A percentile compares a stretch with the other conserved stretches of the same genome.
Conservation (phyloP, 2,113 vertebrate species). For the Odocoileus virginianus region DNA sequence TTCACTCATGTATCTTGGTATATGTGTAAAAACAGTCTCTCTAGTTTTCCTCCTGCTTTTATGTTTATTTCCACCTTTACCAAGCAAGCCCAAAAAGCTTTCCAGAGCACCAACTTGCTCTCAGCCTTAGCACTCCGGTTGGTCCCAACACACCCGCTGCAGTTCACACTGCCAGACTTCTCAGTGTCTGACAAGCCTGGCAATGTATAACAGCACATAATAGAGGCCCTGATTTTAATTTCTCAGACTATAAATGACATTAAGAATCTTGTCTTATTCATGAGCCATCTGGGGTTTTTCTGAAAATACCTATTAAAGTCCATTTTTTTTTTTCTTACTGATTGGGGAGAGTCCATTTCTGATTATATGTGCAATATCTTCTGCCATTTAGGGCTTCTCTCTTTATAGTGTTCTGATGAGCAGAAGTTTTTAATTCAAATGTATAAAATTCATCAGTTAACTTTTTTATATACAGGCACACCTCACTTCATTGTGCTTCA, state of each 20-base stretch:
- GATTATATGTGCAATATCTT: not conserved
- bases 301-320: not conserved
- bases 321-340: not conserved
- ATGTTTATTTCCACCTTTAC: not conserved
- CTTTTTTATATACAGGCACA: not conserved
- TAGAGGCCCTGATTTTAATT: not conserved
- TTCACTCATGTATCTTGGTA: not conserved
- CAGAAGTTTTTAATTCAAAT: not conserved
- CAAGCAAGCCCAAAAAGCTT: not conserved
- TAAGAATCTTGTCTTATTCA: not conserved
- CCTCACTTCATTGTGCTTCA: not conserved
- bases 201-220: not conserved
- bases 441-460: not conserved
- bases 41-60: not conserved
- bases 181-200: not conserved
- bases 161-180: not conserved
- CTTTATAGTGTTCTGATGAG: not conserved
- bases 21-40: not conserved
- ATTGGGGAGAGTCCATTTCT: not conserved
- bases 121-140: not conserved
- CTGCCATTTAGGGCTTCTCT: not conserved
- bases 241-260: not conserved
- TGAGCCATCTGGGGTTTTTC: not conserved
- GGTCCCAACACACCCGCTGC: not conserved
- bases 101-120: not conserved